Evolutionary conservation across 2,888 invertebrate genomes (phyloP).

Genomic region (Eumacrocentrus americanus): DNA sequence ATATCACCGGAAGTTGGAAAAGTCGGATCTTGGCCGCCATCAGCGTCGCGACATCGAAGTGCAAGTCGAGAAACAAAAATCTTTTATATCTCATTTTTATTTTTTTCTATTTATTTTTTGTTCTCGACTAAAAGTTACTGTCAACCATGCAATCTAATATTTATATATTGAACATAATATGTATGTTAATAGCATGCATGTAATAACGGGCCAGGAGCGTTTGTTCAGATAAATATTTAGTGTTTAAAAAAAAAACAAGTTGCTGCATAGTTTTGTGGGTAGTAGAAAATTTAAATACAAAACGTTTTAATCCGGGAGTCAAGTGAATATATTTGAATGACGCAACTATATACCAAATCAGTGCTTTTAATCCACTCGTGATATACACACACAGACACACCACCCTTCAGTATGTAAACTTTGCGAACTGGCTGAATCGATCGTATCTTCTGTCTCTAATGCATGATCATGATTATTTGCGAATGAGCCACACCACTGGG

Average conservation of each 20-base stretch:
- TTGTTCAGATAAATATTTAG: background rate
- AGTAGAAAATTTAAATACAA: background rate
- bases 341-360: background rate
- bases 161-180: conserved; percentile 1
- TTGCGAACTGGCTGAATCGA: background rate
- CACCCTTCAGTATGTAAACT: background rate
- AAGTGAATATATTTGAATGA: background rate
- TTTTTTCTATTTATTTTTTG: background rate
- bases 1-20: background rate
- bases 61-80: background rate
- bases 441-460: background rate
- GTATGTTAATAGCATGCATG: background rate
- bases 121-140: background rate
- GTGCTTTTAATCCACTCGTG: background rate
- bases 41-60: background rate
- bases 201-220: background rate
- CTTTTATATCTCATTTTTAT: background rate
- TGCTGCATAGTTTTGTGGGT: background rate
- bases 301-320: background rate
- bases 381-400: too few species aligned
- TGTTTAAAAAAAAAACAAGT: background rate
- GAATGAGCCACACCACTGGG: background rate
- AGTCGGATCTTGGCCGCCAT: background rate
- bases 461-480: background rate
- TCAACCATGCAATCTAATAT: conserved; percentile 6